Base-by-base conservation (phyloP, 2,888 invertebrate genomes). In the Latrodectus hesperus region DNA sequence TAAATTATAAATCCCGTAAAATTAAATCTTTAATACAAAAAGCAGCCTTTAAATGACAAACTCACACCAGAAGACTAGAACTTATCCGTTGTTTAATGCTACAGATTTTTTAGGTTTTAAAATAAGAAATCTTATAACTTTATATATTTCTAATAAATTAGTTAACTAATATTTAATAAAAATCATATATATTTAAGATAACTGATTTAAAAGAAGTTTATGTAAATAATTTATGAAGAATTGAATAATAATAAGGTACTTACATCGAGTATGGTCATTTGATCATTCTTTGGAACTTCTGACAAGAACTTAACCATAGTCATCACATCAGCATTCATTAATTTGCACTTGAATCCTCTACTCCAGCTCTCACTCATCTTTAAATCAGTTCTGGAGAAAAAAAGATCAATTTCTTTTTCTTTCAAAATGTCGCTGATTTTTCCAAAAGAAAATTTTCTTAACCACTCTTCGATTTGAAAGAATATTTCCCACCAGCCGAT, bases 261-360 rank as follows among this genome's bases (percentile, higher is more conserved):
- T 78, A 78, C 84, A 51, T 78, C 65, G 38, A 84, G 68, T 51
- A 78, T 71, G 8, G 8, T 1, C 1, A 49, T 6, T 68, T 84
- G 73, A 11, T 78, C 68, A 0, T 55, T 22, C 38, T 78, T 26
- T 16, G 84, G 84, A 1, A 84, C 67, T 3, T 73, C 49, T 11
- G 84, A 84, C 9, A 78, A 22, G 10, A 84, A 55, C 55, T 78
- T 84, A 0, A 26, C 52, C 9, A 84, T n/a, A 5, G 78, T 65
- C 70, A 84, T 17, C 12, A 84, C n/a, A 14, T 84, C 84, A 8
- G 78, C 78, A 60, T n/a, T 11, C 2, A 38, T 17, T 0, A 84
- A 51, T 49, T 67, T 74, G 5, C 11, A 12, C 17, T 68, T 84
- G 4, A 84, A 22, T 6, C 67, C 73, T 1, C 9, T 6, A 12